Evolutionary conservation across 2,113 vertebrate species (phyloP), one percentile per base, ranked within the genome.

Genomic region (Otis tarda): DNA sequence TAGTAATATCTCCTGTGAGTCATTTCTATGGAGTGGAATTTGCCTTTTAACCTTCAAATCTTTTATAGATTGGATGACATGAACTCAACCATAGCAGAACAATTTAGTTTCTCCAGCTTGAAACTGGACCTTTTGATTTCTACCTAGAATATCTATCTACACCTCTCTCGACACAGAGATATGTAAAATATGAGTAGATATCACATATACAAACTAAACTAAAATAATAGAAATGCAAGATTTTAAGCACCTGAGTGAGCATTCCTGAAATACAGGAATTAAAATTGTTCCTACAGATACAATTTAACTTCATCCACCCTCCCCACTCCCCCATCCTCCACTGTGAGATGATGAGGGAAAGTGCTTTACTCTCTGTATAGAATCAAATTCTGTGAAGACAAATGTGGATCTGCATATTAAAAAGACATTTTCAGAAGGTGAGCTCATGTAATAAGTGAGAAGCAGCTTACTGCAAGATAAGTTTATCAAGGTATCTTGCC

Each of bases 41-140:
- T 82, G 17, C 49, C 31, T 87, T 90, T 87, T 83, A 83, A 83
- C 77, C 56, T 93, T 87, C 35, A 75, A 63, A 43, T 41, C 16
- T 78, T 87, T 83, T 27, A 83, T 41, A 78, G 60, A 45, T 19
- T 41, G 49, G 10, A 30, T 86, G 56, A 67, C 37, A 53, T 47
- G 50, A 87, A 73, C 67, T 78, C 41, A 78, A 69, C 59, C n/a
- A 73, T 82, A 89, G 68, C 57, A 67, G 45, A 85, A 63, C 21
- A 47, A 47, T 18, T n/a, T 12, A 39, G 12, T 52, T 79, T 79
- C 83, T 73, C 10, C 28, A 41, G 24, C 23, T 33, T 67, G 22
- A 74, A 83, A 49, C 7, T 8, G 4, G 11, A 56, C 15, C 6
- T 49, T 64, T 65, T 64, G 57, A 5, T 67, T 82, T 63, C 41